These are phyloP conservation scores for Chlorops oryzae DNA, from an alignment of 1,140 invertebrate genomes.

Conservation along the genomic window DNA sequence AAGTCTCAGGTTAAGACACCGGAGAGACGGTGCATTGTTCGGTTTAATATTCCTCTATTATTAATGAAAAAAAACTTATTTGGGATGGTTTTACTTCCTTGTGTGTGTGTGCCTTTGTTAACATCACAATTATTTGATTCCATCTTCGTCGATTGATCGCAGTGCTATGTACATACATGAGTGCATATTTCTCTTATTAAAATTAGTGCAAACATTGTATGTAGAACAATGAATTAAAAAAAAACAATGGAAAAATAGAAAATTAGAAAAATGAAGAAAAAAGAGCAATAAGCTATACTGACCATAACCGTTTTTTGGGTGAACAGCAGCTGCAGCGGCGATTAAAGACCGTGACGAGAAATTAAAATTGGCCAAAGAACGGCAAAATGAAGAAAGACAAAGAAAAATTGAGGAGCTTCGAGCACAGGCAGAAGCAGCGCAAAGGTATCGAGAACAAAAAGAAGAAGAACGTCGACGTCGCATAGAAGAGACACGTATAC, in stretches of 20 bases:
- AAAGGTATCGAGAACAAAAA: conserved; percentile 79
- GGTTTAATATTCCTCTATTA: too few species aligned
- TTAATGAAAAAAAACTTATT: too few species aligned
- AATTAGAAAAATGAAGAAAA: not conserved
- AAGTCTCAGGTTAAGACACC: too few species aligned
- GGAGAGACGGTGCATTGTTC: too few species aligned
- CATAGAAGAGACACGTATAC: conserved; percentile 70
- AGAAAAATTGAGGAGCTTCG: conserved; percentile 79
- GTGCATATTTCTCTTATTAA: not conserved
- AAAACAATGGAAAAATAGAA: not conserved
- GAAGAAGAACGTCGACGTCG: conserved; percentile 73
- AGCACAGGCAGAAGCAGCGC: conserved; percentile 75
- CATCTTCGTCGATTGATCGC: too few species aligned
- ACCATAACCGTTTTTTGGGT: not conserved
- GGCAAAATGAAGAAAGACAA: conserved; percentile 79
- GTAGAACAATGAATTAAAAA: not conserved
- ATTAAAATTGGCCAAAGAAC: conserved; percentile 63
- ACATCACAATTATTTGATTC: too few species aligned
- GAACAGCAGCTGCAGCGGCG: not conserved
- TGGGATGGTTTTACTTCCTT: too few species aligned
- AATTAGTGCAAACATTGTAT: not conserved
- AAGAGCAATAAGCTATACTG: not conserved
- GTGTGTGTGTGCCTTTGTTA: too few species aligned
- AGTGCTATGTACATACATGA: conserved; percentile 13
- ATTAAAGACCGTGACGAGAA: conserved; percentile 54